These are phyloP conservation scores for Creontiades dilutus DNA, from an alignment of 2,888 invertebrate species.

Conservation along the genomic window DNA sequence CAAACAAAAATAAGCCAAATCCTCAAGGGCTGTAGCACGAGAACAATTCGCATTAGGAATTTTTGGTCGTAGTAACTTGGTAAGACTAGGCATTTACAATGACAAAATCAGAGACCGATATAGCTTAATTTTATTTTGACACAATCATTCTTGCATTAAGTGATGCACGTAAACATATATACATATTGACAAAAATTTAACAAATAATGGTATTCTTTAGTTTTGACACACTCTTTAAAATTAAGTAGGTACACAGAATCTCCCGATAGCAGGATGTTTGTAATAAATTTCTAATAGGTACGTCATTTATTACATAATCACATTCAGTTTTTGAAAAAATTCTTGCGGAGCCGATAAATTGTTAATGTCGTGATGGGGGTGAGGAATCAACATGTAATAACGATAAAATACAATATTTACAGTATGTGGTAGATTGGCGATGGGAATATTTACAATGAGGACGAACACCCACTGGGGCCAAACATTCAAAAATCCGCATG, in stretches of 20 bases:
- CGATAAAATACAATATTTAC: constrained; percentile 34
- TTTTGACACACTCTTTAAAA: constrained; percentile 20
- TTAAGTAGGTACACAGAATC: neutral
- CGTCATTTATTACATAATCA: constrained; percentile 8
- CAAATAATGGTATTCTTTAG: constrained; percentile 1
- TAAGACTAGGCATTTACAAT: too few relatives aligned
- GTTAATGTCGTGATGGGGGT: neutral
- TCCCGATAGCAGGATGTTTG: constrained; percentile 15
- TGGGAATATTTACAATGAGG: neutral
- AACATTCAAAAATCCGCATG: neutral
- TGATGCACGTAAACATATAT: constrained; percentile 70
- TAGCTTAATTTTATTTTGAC: constrained; percentile 56
- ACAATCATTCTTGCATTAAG: constrained; percentile 63
- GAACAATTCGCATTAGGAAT: too few relatives aligned
- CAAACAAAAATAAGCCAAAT: too few relatives aligned
- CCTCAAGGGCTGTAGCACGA: too few relatives aligned
- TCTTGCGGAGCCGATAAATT: neutral
- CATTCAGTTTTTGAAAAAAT: neutral
- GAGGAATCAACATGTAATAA: neutral
- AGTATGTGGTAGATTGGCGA: neutral
- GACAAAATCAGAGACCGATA: too few relatives aligned
- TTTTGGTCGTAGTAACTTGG: too few relatives aligned
- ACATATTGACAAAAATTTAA: constrained; percentile 58
- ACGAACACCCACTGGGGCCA: neutral
- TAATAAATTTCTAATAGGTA: neutral